These are phyloP conservation scores for Liolophura sinensis DNA, from an alignment of 1,140 invertebrate species.

Conservation along the genomic window DNA sequence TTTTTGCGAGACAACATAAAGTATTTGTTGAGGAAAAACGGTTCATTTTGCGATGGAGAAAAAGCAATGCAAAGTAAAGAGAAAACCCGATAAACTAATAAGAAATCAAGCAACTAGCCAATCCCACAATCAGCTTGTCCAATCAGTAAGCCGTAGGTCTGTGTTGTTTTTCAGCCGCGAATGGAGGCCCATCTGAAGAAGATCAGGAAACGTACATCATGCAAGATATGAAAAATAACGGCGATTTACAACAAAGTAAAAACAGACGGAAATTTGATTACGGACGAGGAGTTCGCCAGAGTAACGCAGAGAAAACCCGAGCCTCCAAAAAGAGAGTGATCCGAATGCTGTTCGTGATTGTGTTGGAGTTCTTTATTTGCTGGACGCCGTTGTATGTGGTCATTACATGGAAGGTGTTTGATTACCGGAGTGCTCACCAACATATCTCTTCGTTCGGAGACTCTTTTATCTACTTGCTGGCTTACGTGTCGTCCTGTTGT, in stretches of 20 bases:
- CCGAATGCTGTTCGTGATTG: conserved; percentile 86
- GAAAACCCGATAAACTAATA: too few relatives aligned
- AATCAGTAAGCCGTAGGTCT: too few relatives aligned
- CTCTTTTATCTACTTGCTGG: conserved; percentile 78
- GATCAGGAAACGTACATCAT: neutral
- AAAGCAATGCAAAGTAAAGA: too few relatives aligned
- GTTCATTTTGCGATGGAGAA: too few relatives aligned
- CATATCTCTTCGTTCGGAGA: conserved; percentile 58
- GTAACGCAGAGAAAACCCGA: conserved; percentile 75
- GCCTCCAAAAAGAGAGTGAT: conserved; percentile 79
- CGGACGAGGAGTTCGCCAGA: conserved; percentile 36
- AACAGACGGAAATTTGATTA: too few relatives aligned
- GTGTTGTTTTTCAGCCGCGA: too few relatives aligned
- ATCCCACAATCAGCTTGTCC: too few relatives aligned
- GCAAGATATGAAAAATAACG: neutral
- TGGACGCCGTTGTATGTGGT: conserved; percentile 87
- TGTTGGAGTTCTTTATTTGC: conserved; percentile 87
- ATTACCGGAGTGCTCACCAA: conserved; percentile 59
- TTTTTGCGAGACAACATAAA: too few relatives aligned
- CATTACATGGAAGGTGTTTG: conserved; percentile 76
- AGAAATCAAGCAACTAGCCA: too few relatives aligned
- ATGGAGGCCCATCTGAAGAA: too few relatives aligned
- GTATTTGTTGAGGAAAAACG: too few relatives aligned
- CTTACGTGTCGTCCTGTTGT: conserved; percentile 82
- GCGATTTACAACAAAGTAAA: neutral